These are phyloP conservation scores for Noctua comes DNA, from an alignment of 2,888 invertebrate genomes.

Conservation along the genomic window DNA sequence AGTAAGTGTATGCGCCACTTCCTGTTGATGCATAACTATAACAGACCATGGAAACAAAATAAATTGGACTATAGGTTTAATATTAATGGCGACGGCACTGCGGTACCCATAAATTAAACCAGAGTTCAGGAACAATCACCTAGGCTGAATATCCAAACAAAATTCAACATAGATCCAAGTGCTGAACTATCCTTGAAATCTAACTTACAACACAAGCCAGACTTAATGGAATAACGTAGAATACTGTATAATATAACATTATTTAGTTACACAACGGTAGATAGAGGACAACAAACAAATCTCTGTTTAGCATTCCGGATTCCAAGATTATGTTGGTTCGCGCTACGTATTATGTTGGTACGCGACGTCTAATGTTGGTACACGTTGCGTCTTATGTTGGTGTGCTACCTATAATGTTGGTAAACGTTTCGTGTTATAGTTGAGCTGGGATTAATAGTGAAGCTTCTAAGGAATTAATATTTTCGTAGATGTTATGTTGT, in stretches of 20 bases:
- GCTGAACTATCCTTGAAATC: slow-evolving; percentile 26
- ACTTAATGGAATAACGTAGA: slow-evolving; percentile 35
- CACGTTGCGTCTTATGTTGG: slow-evolving; percentile 43
- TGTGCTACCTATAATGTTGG: slow-evolving; percentile 29
- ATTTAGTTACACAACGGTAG: slow-evolving; percentile 46
- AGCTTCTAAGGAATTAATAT: slow-evolving; percentile 52
- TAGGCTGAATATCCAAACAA: background rate
- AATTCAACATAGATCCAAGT: background rate
- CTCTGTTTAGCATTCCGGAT: slow-evolving; percentile 64
- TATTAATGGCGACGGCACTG: background rate
- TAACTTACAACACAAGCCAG: slow-evolving; percentile 35
- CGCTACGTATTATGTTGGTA: slow-evolving; percentile 40
- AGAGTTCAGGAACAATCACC: background rate
- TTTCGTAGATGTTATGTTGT: slow-evolving; percentile 45
- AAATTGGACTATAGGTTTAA: background rate
- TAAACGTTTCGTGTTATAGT: slow-evolving; percentile 43
- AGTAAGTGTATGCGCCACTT: background rate
- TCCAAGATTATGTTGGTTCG: slow-evolving; percentile 59
- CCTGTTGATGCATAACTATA: background rate
- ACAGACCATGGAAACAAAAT: background rate
- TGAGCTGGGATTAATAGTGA: slow-evolving; percentile 59
- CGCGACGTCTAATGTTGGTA: slow-evolving; percentile 39
- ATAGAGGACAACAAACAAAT: slow-evolving; percentile 61
- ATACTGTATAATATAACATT: slow-evolving; percentile 36
- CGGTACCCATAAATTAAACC: background rate